A percentile compares a stretch with the other conserved stretches of the same genome.
These are phyloP conservation scores for Corynorhinus townsendii DNA, from an alignment of 2,113 vertebrate species.

Conservation along the genomic window DNA sequence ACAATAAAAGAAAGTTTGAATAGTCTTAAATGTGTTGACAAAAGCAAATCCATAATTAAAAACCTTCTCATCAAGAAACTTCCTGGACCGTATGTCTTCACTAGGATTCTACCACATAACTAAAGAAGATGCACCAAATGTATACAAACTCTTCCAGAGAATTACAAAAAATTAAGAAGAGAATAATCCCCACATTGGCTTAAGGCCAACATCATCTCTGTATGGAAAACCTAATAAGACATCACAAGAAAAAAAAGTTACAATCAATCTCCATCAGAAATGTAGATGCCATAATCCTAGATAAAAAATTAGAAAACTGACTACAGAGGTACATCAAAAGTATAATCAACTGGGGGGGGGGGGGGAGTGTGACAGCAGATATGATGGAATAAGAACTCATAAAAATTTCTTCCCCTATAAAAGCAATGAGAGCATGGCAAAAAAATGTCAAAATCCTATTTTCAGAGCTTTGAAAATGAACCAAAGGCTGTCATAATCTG, in stretches of 20 bases:
- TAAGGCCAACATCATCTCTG: neutral
- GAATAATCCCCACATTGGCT: neutral
- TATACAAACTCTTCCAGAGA: neutral
- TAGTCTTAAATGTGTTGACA: neutral
- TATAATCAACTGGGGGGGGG: neutral
- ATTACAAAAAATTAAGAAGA: neutral
- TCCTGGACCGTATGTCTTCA: neutral
- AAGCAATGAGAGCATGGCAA: neutral
- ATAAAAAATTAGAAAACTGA: neutral
- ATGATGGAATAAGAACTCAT: neutral
- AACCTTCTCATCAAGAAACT: neutral
- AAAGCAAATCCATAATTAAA: neutral
- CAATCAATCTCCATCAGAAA: neutral
- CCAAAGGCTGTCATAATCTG: neutral
- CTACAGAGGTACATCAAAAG: neutral
- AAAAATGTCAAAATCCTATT: neutral
- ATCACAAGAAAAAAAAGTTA: neutral
- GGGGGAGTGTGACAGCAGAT: rapidly evolving
- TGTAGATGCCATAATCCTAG: neutral
- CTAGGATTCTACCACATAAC: neutral
- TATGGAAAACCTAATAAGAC: neutral
- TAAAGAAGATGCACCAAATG: neutral
- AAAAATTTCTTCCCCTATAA: neutral
- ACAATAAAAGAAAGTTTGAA: neutral
- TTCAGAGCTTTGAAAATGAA: neutral